Evolutionary conservation across 2,797 vertebrate genomes (phyloP).

Genomic region (Sebastes hubbsi): DNA sequence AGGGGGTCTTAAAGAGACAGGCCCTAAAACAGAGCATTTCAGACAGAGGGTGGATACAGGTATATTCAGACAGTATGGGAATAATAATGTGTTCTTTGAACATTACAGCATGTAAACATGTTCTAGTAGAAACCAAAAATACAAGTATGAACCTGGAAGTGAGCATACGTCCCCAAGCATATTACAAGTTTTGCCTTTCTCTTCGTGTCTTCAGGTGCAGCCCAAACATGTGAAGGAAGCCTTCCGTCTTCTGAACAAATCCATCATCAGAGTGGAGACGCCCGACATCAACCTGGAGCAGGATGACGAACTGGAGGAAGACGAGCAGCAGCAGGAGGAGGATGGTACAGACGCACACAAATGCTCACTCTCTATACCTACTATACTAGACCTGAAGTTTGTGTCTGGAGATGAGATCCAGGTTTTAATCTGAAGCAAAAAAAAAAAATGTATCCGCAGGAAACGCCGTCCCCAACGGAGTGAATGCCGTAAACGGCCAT

Average conservation of each 20-base stretch:
- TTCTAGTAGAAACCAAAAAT: too few species aligned
- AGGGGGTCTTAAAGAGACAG: too few species aligned
- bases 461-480: slow-evolving; percentile 81
- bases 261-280: slow-evolving; percentile 97
- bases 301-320: slow-evolving; percentile 88
- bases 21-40: too few species aligned
- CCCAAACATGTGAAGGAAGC: slow-evolving; percentile 99
- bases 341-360: slow-evolving; percentile 50
- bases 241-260: slow-evolving; percentile 97
- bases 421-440: not conserved
- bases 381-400: not conserved
- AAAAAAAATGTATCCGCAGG: slow-evolving; percentile 47
- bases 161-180: too few species aligned
- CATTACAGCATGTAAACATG: rapidly evolving
- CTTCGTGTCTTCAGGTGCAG: slow-evolving; percentile 86
- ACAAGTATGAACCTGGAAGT: too few species aligned
- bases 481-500: slow-evolving; percentile 62
- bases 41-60: too few species aligned
- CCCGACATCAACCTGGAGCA: slow-evolving; percentile 96
- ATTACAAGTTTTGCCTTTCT: too few species aligned
- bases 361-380: too few species aligned
- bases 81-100: too few species aligned
- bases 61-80: too few species aligned
- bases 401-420: not conserved
- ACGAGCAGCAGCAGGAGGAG: slow-evolving; percentile 45